Conservation (phyloP, 1,140 invertebrate genomes). For the Patella vulgata region DNA sequence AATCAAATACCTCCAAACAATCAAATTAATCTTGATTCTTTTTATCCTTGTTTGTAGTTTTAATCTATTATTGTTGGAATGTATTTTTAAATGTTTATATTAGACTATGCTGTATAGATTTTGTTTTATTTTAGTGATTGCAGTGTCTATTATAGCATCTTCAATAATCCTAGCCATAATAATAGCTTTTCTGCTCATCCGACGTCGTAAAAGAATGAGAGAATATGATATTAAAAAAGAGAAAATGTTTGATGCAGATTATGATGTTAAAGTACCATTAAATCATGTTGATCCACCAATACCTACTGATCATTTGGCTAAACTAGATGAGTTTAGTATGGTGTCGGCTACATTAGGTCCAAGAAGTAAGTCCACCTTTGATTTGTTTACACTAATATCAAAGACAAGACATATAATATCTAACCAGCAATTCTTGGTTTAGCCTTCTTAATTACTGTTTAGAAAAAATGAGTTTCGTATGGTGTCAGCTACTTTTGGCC, state of each 20-base stretch:
- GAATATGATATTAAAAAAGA: conserved; percentile 39
- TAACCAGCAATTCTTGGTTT: too few species aligned
- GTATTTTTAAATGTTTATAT: too few species aligned
- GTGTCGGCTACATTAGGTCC: conserved; percentile 51
- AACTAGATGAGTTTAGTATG: conserved; percentile 62
- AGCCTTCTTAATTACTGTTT: too few species aligned
- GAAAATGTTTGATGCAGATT: conserved; percentile 21
- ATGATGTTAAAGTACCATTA: conserved; percentile 54
- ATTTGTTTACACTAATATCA: too few species aligned
- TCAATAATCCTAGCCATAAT: conserved; percentile 46
- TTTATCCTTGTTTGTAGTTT: too few species aligned
- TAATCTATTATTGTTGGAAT: too few species aligned
- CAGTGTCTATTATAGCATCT: conserved; percentile 37
- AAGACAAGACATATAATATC: too few species aligned
- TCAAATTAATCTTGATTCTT: too few species aligned
- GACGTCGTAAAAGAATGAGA: conserved; percentile 27
- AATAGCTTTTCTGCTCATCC: conserved; percentile 41
- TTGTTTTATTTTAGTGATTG: conserved; percentile 44
- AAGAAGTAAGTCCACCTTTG: conserved; percentile 45
- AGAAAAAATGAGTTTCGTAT: too few species aligned
- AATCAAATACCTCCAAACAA: too few species aligned
- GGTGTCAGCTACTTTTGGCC: too few species aligned
- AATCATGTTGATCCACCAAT: conserved; percentile 32
- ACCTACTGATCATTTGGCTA: conserved; percentile 48
- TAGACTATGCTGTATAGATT: too few species aligned